These are phyloP conservation scores for Coccyzus lansbergi DNA, from an alignment of 2,797 vertebrate genomes.

Conservation along the genomic window DNA sequence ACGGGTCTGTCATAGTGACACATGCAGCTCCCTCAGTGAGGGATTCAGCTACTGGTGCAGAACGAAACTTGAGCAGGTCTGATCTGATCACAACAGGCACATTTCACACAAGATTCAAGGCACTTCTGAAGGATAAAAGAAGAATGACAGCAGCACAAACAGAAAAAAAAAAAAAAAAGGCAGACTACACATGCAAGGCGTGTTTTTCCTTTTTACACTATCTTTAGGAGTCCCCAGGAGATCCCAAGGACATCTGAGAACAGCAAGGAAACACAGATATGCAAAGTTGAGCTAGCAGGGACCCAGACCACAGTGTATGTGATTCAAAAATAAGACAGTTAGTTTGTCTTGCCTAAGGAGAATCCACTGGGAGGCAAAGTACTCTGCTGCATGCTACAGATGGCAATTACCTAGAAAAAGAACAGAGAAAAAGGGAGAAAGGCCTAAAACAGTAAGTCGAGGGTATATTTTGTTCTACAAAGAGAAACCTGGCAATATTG, in stretches of 20 bases:
- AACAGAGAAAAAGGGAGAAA: background rate
- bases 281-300: background rate
- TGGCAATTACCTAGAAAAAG: background rate
- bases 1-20: background rate
- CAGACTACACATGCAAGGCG: background rate
- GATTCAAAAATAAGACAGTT: background rate
- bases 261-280: background rate
- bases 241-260: background rate
- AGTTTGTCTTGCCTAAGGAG: background rate
- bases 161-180: background rate
- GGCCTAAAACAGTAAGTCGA: background rate
- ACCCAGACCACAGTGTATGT: background rate
- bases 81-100: background rate
- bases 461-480: background rate
- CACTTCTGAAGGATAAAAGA: background rate
- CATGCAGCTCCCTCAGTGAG: background rate
- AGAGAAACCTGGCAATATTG: background rate
- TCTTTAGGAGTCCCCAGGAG: background rate
- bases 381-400: background rate
- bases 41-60: background rate
- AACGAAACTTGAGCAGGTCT: background rate
- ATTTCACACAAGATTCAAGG: background rate
- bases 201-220: background rate
- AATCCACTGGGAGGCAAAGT: slow-evolving; percentile 19
- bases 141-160: background rate